phyloP scores from a whole-genome alignment of 1,140 invertebrate genomes.

The Helicorthomorpha holstii region DNA sequence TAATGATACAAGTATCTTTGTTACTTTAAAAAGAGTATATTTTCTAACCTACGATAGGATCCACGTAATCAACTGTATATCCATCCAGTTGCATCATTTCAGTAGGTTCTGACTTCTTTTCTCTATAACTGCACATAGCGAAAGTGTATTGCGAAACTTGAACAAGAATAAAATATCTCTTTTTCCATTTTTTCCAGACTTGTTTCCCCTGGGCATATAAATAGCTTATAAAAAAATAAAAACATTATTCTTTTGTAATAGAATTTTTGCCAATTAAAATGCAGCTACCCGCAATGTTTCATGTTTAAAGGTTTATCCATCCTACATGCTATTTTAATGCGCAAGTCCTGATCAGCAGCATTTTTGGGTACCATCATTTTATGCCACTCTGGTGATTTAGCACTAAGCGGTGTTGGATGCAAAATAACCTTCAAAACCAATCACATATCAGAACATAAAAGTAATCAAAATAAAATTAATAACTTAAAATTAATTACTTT shows the following conservation, averaged over 20 bases:
- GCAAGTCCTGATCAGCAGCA: constrained; percentile 80
- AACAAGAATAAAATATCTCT: constrained; percentile 92
- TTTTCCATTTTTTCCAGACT: constrained; percentile 99
- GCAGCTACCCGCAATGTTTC: constrained; percentile 82
- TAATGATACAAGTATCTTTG: no score
- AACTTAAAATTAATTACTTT: no score
- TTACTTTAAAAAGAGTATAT: background rate
- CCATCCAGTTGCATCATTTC: constrained; percentile 99
- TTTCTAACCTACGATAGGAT: constrained; percentile 60
- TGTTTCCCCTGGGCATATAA: constrained; percentile 88
- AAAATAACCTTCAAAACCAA: constrained; percentile 43
- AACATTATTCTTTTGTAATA: no score
- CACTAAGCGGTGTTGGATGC: constrained; percentile 75
- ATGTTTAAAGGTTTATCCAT: constrained; percentile 99
- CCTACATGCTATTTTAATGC: constrained; percentile 91
- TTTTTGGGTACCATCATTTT: constrained; percentile 92
- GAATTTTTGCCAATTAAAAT: background rate
- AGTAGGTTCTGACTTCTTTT: constrained; percentile 96
- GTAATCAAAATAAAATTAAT: background rate
- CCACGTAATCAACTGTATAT: constrained; percentile 98
- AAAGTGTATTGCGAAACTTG: constrained; percentile 99
- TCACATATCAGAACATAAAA: background rate
- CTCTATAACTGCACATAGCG: constrained; percentile 98
- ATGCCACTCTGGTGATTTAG: constrained; percentile 92
- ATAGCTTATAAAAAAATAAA: constrained; percentile 40